Percentiles rank a stretch among this genome's conserved stretches.
Conservation (phyloP, 2,797 vertebrate genomes). For the Thalassophryne amazonica region DNA sequence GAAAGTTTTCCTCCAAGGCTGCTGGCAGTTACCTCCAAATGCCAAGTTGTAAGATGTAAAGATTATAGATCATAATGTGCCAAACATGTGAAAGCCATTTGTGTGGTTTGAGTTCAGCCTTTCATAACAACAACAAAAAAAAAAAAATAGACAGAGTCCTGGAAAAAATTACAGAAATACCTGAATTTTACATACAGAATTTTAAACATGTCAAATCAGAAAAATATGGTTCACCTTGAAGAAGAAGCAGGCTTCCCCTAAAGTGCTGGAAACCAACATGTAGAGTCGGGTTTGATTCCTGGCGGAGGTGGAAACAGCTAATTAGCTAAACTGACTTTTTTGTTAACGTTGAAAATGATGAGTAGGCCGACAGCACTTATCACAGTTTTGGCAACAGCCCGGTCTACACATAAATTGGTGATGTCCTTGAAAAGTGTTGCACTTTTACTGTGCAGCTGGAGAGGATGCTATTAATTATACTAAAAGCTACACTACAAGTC, state of each 20-base stretch:
- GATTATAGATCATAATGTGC: background rate
- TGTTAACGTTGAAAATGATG: too few relatives aligned
- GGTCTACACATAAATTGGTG: too few relatives aligned
- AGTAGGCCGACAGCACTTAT: too few relatives aligned
- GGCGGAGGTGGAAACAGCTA: too few relatives aligned
- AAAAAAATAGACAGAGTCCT: background rate
- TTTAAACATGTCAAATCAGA: too few relatives aligned
- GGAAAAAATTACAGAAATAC: background rate
- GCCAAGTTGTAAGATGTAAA: slow-evolving; percentile 4
- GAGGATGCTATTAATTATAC: slow-evolving; percentile 56
- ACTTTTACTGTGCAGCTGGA: slow-evolving; percentile 44
- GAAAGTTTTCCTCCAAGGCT: slow-evolving; percentile 20
- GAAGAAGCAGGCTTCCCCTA: too few relatives aligned
- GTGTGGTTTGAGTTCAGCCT: slow-evolving; percentile 1
- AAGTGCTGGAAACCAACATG: too few relatives aligned
- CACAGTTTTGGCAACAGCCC: too few relatives aligned
- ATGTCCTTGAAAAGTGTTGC: slow-evolving; percentile 42
- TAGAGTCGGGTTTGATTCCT: too few relatives aligned
- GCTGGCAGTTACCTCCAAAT: slow-evolving; percentile 18
- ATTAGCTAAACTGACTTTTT: too few relatives aligned
- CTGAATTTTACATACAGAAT: too few relatives aligned
- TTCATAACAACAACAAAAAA: slow-evolving; percentile 1
- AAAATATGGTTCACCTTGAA: too few relatives aligned
- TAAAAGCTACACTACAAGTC: slow-evolving; percentile 44
- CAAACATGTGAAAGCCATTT: background rate